Evolutionary conservation across 2,888 invertebrate genomes (phyloP), one percentile per base, ranked within the genome.

Genomic region (Phasia obesa): DNA sequence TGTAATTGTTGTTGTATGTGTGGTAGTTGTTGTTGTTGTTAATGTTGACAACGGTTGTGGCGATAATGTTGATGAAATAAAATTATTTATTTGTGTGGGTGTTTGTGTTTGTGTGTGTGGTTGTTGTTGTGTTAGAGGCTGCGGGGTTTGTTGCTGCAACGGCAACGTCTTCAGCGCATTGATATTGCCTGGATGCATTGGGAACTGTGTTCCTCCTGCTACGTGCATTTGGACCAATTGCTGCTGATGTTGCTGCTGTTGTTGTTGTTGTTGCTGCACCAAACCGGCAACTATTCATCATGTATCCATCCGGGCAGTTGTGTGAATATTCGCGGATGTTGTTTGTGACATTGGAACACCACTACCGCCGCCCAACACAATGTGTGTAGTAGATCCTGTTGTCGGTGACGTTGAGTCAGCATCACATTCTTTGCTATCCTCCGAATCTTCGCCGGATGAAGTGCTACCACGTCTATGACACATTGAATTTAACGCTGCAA

Each of bases 351-450:
- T 84, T 71, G 85, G 76, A 51, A 55, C 69, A 64, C 69, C 71
- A 59, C 71, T 67, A 59, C 71, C 73, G 25, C 74, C 70, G 11
- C 82, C 73, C 27, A 81, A 67, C 53, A 86, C 69, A 49, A 81
- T 57, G 9, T 78, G 78, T 57, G 82, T 64, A 19, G 21, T 38
- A 42, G 85, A 86, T 60, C 71, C 86, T 67, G 84, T 82, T 70
- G 85, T 84, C 80, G 85, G 82, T 57, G 86, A 81, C 77, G 87
- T 82, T 85, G 89, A 85, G 85, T 91, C 92, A 64, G 87, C 87
- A 85, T 91, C 92, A 81, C 91, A 90, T 85, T 91, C 91, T 88
- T 91, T 91, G 87, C 91, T 91, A 75, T 91, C 92, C 85, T 91
- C 91, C 6, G 91, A 91, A 84, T 90, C 90, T 70, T 91, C 91